These are phyloP conservation scores for Plutella xylostella DNA, from an alignment of 2,888 invertebrate genomes.

Conservation along the genomic window DNA sequence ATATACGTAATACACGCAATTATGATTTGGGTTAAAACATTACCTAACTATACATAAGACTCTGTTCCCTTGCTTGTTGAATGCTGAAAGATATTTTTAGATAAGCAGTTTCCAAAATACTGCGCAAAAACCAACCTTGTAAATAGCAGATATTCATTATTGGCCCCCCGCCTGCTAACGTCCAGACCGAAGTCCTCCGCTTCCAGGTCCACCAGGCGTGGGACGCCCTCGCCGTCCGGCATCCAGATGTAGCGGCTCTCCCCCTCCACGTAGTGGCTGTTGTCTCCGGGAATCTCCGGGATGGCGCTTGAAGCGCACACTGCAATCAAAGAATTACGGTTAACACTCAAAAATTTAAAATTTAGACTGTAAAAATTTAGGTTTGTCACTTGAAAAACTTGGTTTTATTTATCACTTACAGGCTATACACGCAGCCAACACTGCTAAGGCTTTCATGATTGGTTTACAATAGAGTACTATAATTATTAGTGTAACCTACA, in stretches of 20 bases:
- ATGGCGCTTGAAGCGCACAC: slow-evolving; percentile 29
- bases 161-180: slow-evolving; percentile 32
- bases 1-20: too few relatives aligned
- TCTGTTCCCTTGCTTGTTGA: too few relatives aligned
- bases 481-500: too few relatives aligned
- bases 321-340: not conserved
- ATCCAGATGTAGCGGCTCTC: slow-evolving; percentile 43
- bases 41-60: too few relatives aligned
- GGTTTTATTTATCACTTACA: not conserved
- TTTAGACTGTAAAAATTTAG: not conserved
- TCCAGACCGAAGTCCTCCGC: slow-evolving; percentile 25
- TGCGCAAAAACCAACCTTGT: too few relatives aligned
- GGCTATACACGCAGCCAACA: too few relatives aligned
- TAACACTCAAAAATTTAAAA: not conserved
- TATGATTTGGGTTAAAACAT: too few relatives aligned
- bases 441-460: too few relatives aligned
- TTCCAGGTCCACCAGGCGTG: slow-evolving; percentile 36
- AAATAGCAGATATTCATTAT: slow-evolving; percentile 44
- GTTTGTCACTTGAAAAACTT: not conserved
- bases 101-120: too few relatives aligned
- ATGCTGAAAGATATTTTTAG: too few relatives aligned
- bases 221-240: slow-evolving; percentile 35
- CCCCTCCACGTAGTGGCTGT: slow-evolving; percentile 40
- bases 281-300: slow-evolving; percentile 31
- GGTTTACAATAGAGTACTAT: too few relatives aligned